Base-by-base conservation (phyloP, 2,888 invertebrate species). In the Limnephilus lunatus region DNA sequence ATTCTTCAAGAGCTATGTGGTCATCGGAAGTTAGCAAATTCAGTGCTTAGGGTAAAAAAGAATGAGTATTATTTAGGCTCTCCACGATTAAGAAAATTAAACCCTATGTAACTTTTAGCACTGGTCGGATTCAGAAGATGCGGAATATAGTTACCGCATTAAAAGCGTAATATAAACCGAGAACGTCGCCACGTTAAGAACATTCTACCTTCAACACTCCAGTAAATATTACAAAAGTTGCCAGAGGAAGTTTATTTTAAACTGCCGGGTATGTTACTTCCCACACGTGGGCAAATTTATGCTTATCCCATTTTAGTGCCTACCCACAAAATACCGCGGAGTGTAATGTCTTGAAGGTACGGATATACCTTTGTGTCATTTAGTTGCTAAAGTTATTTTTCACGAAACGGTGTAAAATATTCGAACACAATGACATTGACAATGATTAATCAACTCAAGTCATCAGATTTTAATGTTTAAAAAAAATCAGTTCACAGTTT, bases 191-290 rank as follows among this genome's bases (percentile, higher is more conserved):
- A 68, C 68, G 68, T 68, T 44, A 68, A 68, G 68, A 68, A 68
- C 68, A 68, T 68, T 68, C 9, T 83, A 83, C 83, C 83, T 35
- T 25, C 83, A 83, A 39, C 32, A 83, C 83, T 32, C 39, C 32
- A 83, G 83, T 35, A 83, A 83, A 83, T 35, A 83, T 25, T 35
- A 25, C 83, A 83, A 83, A 83, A 83, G 83, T 83, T 83, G 32
- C 19, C 82, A 83, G 32, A 32, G 82, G 30, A 35, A 83, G 82
- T 83, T 83, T 83, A 83, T 83, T 32, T 83, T 25, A 83, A 83
- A 83, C 83, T 83, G 35, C 39, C 83, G 83, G 83, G 83, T 32
- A 32, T 83, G 83, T 35, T 83, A 7, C 83, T 83, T 83, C 83
- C 32, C 83, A 32, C 31, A 83, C 82, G 32, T 83, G 83, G 25